A percentile compares a stretch with the other conserved stretches of the same genome.
Conservation (phyloP, 2,797 vertebrate species). For the Bovichtus variegatus region DNA sequence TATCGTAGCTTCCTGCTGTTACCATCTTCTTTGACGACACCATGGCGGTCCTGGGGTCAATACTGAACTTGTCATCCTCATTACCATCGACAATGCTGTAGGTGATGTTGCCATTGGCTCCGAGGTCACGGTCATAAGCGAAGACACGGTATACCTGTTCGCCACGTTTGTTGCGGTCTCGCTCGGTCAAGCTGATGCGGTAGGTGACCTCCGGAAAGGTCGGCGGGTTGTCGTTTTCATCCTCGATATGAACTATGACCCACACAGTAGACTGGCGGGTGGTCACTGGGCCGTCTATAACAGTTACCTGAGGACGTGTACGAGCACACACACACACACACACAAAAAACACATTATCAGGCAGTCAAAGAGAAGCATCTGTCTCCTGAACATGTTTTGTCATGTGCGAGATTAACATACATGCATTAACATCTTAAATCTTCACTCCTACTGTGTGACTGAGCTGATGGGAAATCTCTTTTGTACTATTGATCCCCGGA, state of each 20-base stretch:
- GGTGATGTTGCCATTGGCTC: constrained; percentile 93
- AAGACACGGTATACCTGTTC: constrained; percentile 93
- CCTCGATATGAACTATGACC: constrained; percentile 94
- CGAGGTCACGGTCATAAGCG: constrained; percentile 92
- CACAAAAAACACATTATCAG: neutral
- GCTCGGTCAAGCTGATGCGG: constrained; percentile 91
- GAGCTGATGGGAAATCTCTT: constrained; percentile 73
- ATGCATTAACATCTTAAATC: constrained; percentile 43
- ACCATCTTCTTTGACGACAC: constrained; percentile 95
- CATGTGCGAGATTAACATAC: neutral
- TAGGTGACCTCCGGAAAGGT: constrained; percentile 94
- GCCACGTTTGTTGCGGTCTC: constrained; percentile 88
- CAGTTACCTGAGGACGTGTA: constrained; percentile 86
- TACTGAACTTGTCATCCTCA: constrained; percentile 91
- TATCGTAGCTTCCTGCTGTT: constrained; percentile 91
- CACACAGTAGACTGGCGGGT: constrained; percentile 90
- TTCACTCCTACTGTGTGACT: constrained; percentile 27
- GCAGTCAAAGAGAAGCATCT: neutral
- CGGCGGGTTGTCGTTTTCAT: constrained; percentile 97
- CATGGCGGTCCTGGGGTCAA: constrained; percentile 93
- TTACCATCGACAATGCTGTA: constrained; percentile 96
- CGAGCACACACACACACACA: neutral
- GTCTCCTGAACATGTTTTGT: neutral
- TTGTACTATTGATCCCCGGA: constrained; percentile 77
- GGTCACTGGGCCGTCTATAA: constrained; percentile 90